Base-by-base conservation (phyloP, 1,140 invertebrate genomes). In the Ceratoteleas bidentatus region DNA sequence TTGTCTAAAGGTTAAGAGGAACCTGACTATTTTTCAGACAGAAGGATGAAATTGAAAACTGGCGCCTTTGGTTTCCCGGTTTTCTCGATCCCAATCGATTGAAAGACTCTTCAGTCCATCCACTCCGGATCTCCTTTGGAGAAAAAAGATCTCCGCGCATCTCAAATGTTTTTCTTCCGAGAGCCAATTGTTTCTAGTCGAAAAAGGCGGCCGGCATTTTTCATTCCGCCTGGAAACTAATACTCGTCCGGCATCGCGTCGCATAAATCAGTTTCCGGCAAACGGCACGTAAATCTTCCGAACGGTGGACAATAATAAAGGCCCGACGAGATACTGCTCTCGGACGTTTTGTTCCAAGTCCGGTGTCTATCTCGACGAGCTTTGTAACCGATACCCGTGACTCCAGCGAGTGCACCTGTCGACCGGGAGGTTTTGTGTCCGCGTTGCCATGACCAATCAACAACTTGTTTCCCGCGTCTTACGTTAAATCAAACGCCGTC, bases 261-360 rank as follows among this genome's bases (percentile, higher is more conserved):
- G 65, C 58, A 81, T 81, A 81, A 75, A 81, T 81, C 78, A 81
- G 60, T 81, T 81, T 72, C 53, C 60, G 38, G 47, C 60, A 81
- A 75, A 61, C 45, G 65, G 15, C 36, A 74, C 52, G 57, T 70
- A 81, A 75, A 81, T 70, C 70, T 75, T 72, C 54, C 15, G 10
- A 54, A 6, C 16, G 50, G 16, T 36, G 61, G 53, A 61, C 68
- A 74, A 80, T 80, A 80, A 80, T 74, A 68, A 77, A 77, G 43
- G 65, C 36, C 50, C 16, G 40, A 64, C 58, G 65, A 57, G 66
- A 72, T 64, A 78, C 45, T 64, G 24, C 24, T 65, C 50, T 16
- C 24, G 11, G 47, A 24, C 53, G 73, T 76, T 61, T 61, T 61
- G 62, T 76, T 68, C 52, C 24, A 57, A 61, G 14, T 40, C 32